Conservation (phyloP, 2,113 vertebrate species). For the Cariama cristata region DNA sequence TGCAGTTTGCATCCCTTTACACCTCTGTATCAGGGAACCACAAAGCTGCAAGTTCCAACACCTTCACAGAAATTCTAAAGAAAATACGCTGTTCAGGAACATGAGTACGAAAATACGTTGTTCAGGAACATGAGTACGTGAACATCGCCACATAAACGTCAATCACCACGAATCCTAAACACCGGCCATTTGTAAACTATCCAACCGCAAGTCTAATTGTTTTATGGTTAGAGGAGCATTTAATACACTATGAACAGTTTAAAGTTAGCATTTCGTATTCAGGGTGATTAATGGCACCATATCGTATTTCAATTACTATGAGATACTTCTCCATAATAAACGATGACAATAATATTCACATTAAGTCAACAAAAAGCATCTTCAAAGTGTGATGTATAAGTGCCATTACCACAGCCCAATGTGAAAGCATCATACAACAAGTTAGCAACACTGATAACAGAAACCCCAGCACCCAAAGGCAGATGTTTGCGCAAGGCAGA, state of each 20-base stretch:
- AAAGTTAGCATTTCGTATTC: constrained; percentile 77
- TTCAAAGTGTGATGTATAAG: constrained; percentile 76
- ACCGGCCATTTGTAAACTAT: constrained; percentile 43
- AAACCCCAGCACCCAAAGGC: constrained; percentile 32
- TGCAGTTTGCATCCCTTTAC: background rate
- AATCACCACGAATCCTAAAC: background rate
- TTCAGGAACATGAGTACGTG: background rate
- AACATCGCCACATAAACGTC: background rate
- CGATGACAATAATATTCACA: constrained; percentile 81
- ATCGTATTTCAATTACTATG: constrained; percentile 82
- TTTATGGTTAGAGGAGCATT: constrained; percentile 76
- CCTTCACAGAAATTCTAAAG: background rate
- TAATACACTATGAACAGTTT: constrained; percentile 75
- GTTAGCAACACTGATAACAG: constrained; percentile 49
- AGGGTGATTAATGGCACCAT: constrained; percentile 77
- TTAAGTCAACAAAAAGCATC: constrained; percentile 82
- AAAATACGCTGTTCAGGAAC: background rate
- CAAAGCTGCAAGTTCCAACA: background rate
- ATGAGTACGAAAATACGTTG: rapidly evolving
- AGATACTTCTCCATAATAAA: constrained; percentile 77
- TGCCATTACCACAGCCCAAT: constrained; percentile 63
- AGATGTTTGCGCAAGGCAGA: background rate
- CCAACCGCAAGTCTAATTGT: constrained; percentile 64
- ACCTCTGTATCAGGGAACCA: background rate
- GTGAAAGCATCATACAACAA: constrained; percentile 64